Base-by-base conservation (phyloP, 2,797 vertebrate species). In the Paratrypauchen microcephalus region DNA sequence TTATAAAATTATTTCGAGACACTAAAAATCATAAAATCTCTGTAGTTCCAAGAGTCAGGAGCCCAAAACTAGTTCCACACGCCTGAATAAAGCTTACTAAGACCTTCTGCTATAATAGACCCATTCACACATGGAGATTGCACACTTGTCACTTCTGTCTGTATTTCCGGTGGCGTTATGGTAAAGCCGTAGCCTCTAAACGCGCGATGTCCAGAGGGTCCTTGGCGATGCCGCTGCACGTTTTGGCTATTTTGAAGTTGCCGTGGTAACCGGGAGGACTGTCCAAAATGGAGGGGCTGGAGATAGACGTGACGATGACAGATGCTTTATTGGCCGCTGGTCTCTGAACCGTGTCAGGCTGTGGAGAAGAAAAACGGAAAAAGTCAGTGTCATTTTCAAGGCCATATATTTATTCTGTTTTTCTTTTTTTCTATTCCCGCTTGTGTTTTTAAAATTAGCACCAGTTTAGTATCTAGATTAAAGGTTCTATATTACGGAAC, bases 251-350 rank as follows among this genome's bases (percentile, higher is more conserved):
- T 80, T 87, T 86, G 50, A 80, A 79, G 82, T 75, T 89, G 72
- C 83, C 82, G 16, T 83, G 78, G 76, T 81, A 89, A 83, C 85
- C 76, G 0, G 83, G 79, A 0, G 82, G 83, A 36, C 85, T 83
- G 11, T 85, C 76, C 67, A 86, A 69, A 60, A 93, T 83, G 13
- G 70, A 83, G 8, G 92, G 92, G 80, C 79, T 93, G 78, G 93
- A 92, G 74, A 91, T 91, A 28, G 91, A 93, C 54, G 94, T 95
- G 77, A 95, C 83, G 52, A 94, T 88, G 81, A 95, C 86, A 48
- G 90, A 89, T 39, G 84, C 82, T 73, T 83, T 87, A 56, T 21
- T 84, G 26, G 26, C 5, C 7, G 12, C 61, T 55, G 77, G 77
- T 86, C 75, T 83, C 63, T 77, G 83, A 58, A 59, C 74, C 0